These are phyloP conservation scores for Neomonachus schauinslandi DNA, from an alignment of 2,113 vertebrate species.

Conservation along the genomic window DNA sequence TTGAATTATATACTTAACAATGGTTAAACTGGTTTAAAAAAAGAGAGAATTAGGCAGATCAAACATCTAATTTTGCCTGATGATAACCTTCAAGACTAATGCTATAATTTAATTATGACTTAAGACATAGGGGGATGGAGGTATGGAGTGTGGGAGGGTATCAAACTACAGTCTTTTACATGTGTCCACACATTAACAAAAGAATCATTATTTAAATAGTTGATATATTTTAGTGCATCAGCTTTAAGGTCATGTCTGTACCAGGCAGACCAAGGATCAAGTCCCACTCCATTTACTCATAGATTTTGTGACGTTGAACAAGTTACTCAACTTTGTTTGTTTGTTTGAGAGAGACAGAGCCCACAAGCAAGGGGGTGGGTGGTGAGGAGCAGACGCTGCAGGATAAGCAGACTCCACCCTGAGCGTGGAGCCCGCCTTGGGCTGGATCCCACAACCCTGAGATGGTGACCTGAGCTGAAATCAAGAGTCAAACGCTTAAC, in stretches of 20 bases:
- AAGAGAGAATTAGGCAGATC: neutral
- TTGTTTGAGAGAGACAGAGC: neutral
- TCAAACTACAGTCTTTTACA: neutral
- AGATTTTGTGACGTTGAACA: neutral
- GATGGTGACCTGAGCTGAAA: neutral
- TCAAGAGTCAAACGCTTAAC: neutral
- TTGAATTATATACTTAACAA: neutral
- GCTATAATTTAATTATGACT: neutral
- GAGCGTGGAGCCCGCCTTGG: neutral
- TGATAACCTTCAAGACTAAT: neutral
- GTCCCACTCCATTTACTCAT: neutral
- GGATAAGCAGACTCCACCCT: neutral
- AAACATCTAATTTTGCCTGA: neutral
- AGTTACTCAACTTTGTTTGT: neutral
- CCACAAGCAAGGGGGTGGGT: neutral
- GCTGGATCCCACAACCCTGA: neutral
- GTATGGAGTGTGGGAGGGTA: accelerated
- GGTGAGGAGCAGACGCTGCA: neutral
- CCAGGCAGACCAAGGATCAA: neutral
- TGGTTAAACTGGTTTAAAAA: neutral
- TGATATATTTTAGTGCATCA: neutral
- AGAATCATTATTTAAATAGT: neutral
- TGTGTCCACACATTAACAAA: neutral
- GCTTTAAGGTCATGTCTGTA: neutral
- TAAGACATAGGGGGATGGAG: neutral